These are phyloP conservation scores for Trichomycterus rosablanca DNA, from an alignment of 2,113 vertebrate genomes.

Conservation along the genomic window DNA sequence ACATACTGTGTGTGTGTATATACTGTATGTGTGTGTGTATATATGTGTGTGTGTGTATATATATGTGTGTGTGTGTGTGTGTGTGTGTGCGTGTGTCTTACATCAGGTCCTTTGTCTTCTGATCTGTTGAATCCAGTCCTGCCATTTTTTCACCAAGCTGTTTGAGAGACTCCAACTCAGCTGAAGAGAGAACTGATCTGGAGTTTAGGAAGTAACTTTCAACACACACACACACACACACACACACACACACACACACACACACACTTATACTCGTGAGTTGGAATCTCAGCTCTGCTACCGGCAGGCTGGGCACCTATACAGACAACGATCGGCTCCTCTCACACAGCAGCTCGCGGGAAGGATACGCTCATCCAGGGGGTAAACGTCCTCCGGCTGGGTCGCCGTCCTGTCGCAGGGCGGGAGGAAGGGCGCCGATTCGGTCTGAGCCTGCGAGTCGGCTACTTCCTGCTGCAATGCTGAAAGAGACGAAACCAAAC, in stretches of 20 bases:
- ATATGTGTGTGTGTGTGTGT: too few relatives aligned
- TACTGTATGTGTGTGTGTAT: too few relatives aligned
- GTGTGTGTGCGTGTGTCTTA: conserved; percentile 42
- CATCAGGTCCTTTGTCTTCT: conserved; percentile 72
- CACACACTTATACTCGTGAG: too few relatives aligned
- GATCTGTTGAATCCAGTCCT: conserved; percentile 66
- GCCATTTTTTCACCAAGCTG: conserved; percentile 68
- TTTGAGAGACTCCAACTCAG: conserved; percentile 72
- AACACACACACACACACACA: too few relatives aligned
- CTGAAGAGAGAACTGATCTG: conserved; percentile 73
- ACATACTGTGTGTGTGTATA: too few relatives aligned
- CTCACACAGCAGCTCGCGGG: background rate
- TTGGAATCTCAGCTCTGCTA: too few relatives aligned
- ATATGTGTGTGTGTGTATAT: background rate
- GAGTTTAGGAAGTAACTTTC: conserved; percentile 61
- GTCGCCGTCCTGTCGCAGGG: conserved; percentile 70
- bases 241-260: too few relatives aligned
- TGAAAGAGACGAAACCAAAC: conserved; percentile 45
- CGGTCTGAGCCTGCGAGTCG: conserved; percentile 63
- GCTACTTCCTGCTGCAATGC: conserved; percentile 76
- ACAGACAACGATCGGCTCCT: too few relatives aligned
- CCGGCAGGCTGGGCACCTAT: too few relatives aligned
- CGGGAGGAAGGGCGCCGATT: conserved; percentile 71
- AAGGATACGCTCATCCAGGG: conserved; percentile 86
- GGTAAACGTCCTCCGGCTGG: conserved; percentile 76